Conservation (phyloP, 1,140 invertebrate genomes). For the Heliconius hewitsoni region DNA sequence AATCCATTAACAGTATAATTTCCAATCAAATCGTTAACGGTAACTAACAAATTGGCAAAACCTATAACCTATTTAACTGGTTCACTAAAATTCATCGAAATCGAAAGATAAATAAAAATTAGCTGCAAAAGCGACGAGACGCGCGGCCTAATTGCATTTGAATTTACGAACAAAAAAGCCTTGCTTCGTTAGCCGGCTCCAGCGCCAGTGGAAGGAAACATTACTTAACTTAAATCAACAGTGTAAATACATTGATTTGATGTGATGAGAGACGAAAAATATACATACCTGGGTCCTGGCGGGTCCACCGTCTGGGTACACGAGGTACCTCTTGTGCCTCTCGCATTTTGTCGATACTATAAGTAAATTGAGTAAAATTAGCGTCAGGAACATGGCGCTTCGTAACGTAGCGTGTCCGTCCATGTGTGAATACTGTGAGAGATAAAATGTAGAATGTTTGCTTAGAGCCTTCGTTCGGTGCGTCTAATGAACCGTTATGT, state of each 20-base stretch:
- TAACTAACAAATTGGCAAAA: slow-evolving; percentile 12
- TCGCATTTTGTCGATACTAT: slow-evolving; percentile 44
- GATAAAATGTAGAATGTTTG: slow-evolving; percentile 72
- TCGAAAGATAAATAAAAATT: slow-evolving; percentile 55
- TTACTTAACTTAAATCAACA: slow-evolving; percentile 71
- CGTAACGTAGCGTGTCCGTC: slow-evolving; percentile 48
- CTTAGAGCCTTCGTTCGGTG: slow-evolving; percentile 58
- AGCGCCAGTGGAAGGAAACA: slow-evolving; percentile 67
- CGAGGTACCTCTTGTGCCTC: slow-evolving; percentile 69
- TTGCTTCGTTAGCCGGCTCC: slow-evolving; percentile 65
- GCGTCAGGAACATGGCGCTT: slow-evolving; percentile 52
- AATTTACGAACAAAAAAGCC: slow-evolving; percentile 74
- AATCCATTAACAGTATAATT: not conserved
- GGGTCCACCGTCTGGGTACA: slow-evolving; percentile 77
- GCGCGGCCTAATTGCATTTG: slow-evolving; percentile 71
- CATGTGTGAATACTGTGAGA: slow-evolving; percentile 62
- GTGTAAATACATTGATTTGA: slow-evolving; percentile 56
- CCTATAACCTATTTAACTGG: slow-evolving; percentile 18
- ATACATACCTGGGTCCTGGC: slow-evolving; percentile 73
- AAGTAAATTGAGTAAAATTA: slow-evolving; percentile 66
- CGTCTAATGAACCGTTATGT: slow-evolving; percentile 79
- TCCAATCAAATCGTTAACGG: not conserved
- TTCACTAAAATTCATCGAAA: slow-evolving; percentile 32
- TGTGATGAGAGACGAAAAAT: slow-evolving; percentile 33
- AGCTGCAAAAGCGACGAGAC: slow-evolving; percentile 53